Evolutionary conservation across 2,113 vertebrate genomes (phyloP), one percentile per base, ranked within the genome.

Genomic region (Myanophis thanlyinensis): DNA sequence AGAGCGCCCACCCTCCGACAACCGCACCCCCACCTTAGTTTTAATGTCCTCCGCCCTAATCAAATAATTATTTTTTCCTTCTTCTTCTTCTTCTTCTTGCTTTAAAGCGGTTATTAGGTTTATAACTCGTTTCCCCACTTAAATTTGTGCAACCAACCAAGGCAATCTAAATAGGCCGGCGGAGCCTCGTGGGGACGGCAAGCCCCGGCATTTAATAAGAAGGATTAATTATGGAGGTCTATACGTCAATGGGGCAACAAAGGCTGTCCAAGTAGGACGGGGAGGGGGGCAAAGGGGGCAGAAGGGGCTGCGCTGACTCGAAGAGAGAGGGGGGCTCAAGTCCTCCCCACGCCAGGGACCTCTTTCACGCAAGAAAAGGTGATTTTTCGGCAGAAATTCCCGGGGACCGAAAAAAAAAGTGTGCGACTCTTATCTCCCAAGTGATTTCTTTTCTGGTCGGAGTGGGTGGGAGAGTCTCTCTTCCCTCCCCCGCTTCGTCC

Each of bases 91-190:
- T n/a, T n/a, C n/a, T n/a, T n/a, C n/a, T n/a, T n/a, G 30, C 88
- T 92, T 96, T 96, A 95, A 96, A 96, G 93, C 95, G 87, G 96
- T 97, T 97, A 98, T 98, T 98, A 98, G 98, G 98, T 98, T 98
- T 98, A 98, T 98, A 98, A 98, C 97, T 97, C 97, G 97, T 97
- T 97, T 96, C 97, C 97, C 98, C 98, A 98, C 98, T 98, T 98
- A 97, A 98, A 97, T 98, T 98, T 98, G 98, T 98, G 98, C 98
- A 98, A 95, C 97, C 98, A 97, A 97, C 94, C 97, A 97, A 97
- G 95, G 97, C 97, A 97, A 97, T 98, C 97, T 97, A 98, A 98
- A 98, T 98, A 97, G 98, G 97, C 95, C 97, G 93, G 97, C 97
- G 97, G 96, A 94, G 96, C 97, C 97, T 97, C 98, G 97, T 96